Base-by-base conservation (phyloP, 1,140 invertebrate genomes). In the Eciton burchellii region DNA sequence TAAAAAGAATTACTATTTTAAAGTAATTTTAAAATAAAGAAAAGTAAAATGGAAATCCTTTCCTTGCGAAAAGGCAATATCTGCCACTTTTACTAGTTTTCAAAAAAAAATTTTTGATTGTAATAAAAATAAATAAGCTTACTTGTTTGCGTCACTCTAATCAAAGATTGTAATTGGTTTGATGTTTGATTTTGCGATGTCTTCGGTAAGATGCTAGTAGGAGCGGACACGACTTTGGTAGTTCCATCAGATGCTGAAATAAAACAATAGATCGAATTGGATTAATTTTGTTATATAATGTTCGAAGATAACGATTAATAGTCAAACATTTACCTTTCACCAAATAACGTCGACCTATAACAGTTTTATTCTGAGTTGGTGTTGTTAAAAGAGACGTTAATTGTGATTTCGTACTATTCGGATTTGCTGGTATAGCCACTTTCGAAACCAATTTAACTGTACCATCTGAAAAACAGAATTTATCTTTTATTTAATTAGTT, bases 291-390 rank as follows among this genome's bases (percentile, higher is more conserved):
- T 49, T 16, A 19, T 45, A 71, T 14, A 29, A 45, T 2, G 24
- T 56, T 74, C 41, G 3, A 56, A 57, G 3, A 63, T 29, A 68
- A 72, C 0, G 83, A 65, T 56, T 65, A 66, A 86, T 70, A 16
- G 62, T 12, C 52, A 81, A 8, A 54, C 24, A 91, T 86, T 90
- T 89, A 95, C 94, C 93, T 94, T 97, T 97, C 0, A 97, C 97
- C 95, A 98, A 97, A 59, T 97, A 96, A 83, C 97, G 94, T 84
- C 96, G 94, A 16, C 96, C 96, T 35, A 96, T 94, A 47, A 97
- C 95, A 47, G 96, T 95, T 91, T 96, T 97, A 62, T 95, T 95
- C 62, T 95, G 94, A 47, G 95, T 94, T 5, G 95, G 95, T 47
- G 95, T 96, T 16, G 96, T 96, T 47, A 97, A 90, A 43, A 97